Conservation (phyloP, 2,797 vertebrate species). For the Philypnodon macrostomus region DNA sequence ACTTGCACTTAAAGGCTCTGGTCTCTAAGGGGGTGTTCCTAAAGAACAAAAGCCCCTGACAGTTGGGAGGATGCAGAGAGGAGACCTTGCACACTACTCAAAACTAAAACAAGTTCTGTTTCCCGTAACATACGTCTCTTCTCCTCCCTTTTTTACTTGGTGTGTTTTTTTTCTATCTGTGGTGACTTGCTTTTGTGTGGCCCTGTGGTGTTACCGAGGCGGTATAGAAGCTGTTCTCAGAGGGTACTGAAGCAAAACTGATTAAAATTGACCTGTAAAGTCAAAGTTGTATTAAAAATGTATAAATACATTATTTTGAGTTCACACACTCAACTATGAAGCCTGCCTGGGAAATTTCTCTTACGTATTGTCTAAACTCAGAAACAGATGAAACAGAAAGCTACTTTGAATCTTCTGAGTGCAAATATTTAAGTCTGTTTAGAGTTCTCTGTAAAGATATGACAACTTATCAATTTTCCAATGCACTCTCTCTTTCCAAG, state of each 20-base stretch:
- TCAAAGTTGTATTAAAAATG: too few relatives aligned
- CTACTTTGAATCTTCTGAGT: conserved; percentile 44
- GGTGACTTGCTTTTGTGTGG: conserved; percentile 40
- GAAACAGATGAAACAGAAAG: conserved; percentile 54
- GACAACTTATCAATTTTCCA: conserved; percentile 52
- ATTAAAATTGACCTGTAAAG: too few relatives aligned
- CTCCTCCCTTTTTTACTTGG: conserved; percentile 60
- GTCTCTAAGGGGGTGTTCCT: conserved; percentile 58
- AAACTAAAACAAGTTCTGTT: conserved; percentile 66
- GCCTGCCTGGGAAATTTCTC: conserved; percentile 45
- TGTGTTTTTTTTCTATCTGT: conserved; percentile 28
- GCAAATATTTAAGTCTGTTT: conserved; percentile 50
- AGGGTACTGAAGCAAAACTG: too few relatives aligned
- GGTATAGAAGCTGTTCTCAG: too few relatives aligned
- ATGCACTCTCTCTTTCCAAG: conserved; percentile 39
- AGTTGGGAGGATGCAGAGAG: conserved; percentile 65
- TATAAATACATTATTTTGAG: too few relatives aligned
- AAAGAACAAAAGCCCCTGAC: conserved; percentile 45
- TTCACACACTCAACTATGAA: conserved; percentile 36
- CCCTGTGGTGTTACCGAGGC: conserved; percentile 56
- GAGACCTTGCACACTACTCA: conserved; percentile 58
- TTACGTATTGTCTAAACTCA: conserved; percentile 31
- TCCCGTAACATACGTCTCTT: conserved; percentile 71
- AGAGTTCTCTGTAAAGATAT: conserved; percentile 49
- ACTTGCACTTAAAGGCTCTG: conserved; percentile 22